These are phyloP conservation scores for Pachymerium ferrugineum DNA, from an alignment of 2,888 invertebrate species.

Conservation along the genomic window DNA sequence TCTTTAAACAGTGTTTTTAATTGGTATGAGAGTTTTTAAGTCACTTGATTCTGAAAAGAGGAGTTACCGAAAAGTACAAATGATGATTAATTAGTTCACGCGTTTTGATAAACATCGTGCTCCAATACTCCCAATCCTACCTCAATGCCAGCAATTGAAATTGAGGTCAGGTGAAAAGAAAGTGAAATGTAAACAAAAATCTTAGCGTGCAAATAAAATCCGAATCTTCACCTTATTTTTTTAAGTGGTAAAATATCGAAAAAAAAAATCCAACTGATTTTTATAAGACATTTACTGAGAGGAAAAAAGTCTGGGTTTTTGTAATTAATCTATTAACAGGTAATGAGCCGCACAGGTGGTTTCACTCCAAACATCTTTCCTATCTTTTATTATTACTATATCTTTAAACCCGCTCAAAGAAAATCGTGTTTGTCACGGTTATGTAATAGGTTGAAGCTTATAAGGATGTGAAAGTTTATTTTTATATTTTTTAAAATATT, in stretches of 20 bases:
- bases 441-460: no score
- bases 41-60: no score
- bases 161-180: neutral
- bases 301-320: neutral
- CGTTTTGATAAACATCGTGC: neutral
- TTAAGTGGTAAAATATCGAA: neutral
- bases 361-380: neutral
- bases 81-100: neutral
- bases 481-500: no score
- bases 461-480: no score
- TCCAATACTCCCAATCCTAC: neutral
- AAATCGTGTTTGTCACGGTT: neutral
- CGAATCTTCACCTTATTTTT: no score
- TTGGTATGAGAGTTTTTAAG: no score
- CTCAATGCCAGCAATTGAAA: neutral
- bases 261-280: neutral
- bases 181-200: slow-evolving; percentile 2
- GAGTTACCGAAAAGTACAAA: neutral
- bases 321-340: slow-evolving; percentile 7
- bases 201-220: neutral
- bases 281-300: neutral
- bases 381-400: neutral
- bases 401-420: neutral
- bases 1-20: no score
- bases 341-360: neutral